These are phyloP conservation scores for Eurosta solidaginis DNA, from an alignment of 1,140 invertebrate genomes.

Conservation along the genomic window DNA sequence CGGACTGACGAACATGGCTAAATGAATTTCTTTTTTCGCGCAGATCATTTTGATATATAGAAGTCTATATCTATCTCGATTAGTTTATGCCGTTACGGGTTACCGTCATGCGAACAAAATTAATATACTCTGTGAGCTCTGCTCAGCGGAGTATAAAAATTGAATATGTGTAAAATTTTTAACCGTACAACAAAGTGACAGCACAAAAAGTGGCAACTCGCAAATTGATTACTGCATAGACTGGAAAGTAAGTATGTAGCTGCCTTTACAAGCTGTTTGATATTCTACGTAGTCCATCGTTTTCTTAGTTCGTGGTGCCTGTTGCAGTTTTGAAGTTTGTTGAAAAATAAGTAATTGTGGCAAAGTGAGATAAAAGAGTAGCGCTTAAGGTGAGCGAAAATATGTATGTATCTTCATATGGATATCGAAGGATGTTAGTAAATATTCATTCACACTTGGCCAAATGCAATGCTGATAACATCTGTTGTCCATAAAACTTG, in stretches of 20 bases:
- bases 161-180: too few species aligned
- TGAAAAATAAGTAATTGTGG: not conserved
- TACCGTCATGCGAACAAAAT: too few species aligned
- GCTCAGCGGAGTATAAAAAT: too few species aligned
- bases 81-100: too few species aligned
- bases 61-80: too few species aligned
- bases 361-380: not conserved
- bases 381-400: not conserved
- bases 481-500: not conserved
- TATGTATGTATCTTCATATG: too few species aligned
- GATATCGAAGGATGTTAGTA: too few species aligned
- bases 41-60: too few species aligned
- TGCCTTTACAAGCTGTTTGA: not conserved
- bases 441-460: conserved; percentile 22
- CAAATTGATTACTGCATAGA: not conserved
- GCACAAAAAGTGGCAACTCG: not conserved
- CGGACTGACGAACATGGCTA: too few species aligned
- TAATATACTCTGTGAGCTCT: too few species aligned
- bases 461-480: conserved; percentile 13
- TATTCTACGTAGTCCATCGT: not conserved
- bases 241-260: not conserved
- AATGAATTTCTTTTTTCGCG: too few species aligned
- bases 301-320: not conserved
- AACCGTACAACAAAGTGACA: not conserved
- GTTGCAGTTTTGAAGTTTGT: too few species aligned